Percentiles rank a stretch among this genome's conserved stretches.
phyloP scores from a whole-genome alignment of 2,797 vertebrate genomes.

The Iguana delicatissima region DNA sequence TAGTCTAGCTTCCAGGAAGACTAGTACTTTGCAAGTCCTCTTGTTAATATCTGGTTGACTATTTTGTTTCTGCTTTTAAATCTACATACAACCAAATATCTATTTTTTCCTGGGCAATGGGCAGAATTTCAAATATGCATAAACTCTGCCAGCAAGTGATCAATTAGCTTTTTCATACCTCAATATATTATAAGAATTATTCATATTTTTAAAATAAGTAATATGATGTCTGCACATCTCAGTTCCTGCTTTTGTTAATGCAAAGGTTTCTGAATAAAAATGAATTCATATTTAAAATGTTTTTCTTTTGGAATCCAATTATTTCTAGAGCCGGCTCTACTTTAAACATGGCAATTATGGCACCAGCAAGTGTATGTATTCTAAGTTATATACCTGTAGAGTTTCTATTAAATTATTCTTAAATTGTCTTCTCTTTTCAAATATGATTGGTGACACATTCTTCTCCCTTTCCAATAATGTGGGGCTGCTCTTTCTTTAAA shows the following conservation, averaged over 20 bases:
- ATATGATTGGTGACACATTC: neutral
- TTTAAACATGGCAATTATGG: neutral
- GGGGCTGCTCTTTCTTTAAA: too few relatives aligned
- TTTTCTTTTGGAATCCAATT: slow-evolving; percentile 11
- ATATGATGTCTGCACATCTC: neutral
- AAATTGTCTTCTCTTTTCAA: neutral
- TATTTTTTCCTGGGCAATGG: neutral
- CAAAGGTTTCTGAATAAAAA: neutral
- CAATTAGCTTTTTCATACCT: neutral
- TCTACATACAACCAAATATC: neutral
- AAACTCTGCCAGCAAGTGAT: neutral
- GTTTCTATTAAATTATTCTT: slow-evolving; percentile 1
- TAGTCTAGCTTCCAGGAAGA: neutral
- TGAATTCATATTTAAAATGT: slow-evolving; percentile 12
- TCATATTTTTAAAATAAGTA: slow-evolving; percentile 10
- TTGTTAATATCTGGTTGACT: neutral
- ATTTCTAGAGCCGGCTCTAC: neutral
- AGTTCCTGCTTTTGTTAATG: slow-evolving; percentile 2
- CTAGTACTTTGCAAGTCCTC: neutral
- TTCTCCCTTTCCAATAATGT: neutral
- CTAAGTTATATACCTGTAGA: neutral
- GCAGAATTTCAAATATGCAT: neutral
- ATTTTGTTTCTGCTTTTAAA: neutral
- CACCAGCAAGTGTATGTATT: neutral
- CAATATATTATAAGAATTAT: neutral